These are phyloP conservation scores for Eidolon helvum DNA, from an alignment of 2,113 vertebrate genomes.

Conservation along the genomic window DNA sequence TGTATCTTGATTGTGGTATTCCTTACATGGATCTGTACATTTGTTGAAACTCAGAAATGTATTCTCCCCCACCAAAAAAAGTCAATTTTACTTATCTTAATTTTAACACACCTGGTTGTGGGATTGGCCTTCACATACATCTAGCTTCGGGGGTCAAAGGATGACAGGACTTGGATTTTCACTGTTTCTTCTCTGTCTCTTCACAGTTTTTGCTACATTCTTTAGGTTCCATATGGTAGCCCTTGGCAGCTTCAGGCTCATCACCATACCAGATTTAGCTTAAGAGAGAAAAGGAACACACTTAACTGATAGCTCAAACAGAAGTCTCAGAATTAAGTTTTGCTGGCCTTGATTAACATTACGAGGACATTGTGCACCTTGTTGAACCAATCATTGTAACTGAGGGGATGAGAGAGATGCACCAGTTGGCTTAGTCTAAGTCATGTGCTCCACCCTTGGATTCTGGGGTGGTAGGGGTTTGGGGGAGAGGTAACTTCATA, in stretches of 20 bases:
- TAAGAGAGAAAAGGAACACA: not conserved
- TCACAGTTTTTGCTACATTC: not conserved
- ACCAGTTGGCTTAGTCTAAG: not conserved
- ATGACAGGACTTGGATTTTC: not conserved
- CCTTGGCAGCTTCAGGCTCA: not conserved
- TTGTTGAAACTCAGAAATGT: not conserved
- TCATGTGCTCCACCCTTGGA: not conserved
- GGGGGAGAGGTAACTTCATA: not conserved
- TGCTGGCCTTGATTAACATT: not conserved
- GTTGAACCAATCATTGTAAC: not conserved
- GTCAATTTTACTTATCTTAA: not conserved
- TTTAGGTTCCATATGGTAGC: not conserved
- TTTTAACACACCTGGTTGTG: not conserved
- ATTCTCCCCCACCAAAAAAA: not conserved
- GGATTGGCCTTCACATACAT: not conserved
- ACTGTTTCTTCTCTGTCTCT: not conserved
- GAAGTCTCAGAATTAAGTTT: not conserved
- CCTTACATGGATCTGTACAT: not conserved
- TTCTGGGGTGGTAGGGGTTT: not conserved
- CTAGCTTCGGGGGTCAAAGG: not conserved
- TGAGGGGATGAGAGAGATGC: not conserved
- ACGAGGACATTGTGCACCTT: not conserved
- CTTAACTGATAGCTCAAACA: not conserved
- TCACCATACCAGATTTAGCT: not conserved
- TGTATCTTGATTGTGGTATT: not conserved